Conservation (phyloP, 2,797 vertebrate genomes). For the Lagodon rhomboides region DNA sequence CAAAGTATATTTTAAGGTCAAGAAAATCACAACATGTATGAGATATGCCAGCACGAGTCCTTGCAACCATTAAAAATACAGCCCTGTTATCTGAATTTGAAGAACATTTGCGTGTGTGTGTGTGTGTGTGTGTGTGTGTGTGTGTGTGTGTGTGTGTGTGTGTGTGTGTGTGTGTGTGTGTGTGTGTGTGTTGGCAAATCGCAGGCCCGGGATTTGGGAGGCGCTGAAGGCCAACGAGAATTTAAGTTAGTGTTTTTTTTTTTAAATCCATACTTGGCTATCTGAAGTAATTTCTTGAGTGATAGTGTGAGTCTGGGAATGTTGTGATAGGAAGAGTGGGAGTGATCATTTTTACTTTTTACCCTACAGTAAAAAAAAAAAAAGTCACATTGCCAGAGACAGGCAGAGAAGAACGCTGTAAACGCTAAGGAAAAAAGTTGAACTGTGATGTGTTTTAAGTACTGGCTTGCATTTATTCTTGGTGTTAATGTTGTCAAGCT, state of each 20-base stretch:
- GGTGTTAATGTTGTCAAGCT: not conserved
- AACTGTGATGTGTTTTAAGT: not conserved
- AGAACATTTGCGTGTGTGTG: not conserved
- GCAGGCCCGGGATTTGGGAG: not conserved
- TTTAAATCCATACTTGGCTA: not conserved
- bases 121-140: too few relatives aligned
- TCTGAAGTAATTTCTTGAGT: not conserved
- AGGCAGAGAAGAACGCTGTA: not conserved
- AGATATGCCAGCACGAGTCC: not conserved
- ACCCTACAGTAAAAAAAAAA: not conserved
- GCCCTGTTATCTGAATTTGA: not conserved
- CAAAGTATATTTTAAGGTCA: conserved; percentile 12
- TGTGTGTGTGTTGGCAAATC: not conserved
- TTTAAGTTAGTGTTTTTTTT: not conserved
- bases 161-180: too few relatives aligned
- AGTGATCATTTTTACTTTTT: not conserved
- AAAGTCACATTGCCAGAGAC: not conserved
- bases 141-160: not conserved
- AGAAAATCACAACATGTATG: not conserved
- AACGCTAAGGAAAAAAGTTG: not conserved
- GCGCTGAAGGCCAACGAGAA: not conserved
- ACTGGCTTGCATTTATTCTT: not conserved
- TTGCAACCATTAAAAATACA: not conserved
- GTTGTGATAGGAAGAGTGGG: not conserved
- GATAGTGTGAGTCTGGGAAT: not conserved